phyloP scores from a whole-genome alignment of 2,797 vertebrate genomes.

The Arrhamphus sclerolepis region DNA sequence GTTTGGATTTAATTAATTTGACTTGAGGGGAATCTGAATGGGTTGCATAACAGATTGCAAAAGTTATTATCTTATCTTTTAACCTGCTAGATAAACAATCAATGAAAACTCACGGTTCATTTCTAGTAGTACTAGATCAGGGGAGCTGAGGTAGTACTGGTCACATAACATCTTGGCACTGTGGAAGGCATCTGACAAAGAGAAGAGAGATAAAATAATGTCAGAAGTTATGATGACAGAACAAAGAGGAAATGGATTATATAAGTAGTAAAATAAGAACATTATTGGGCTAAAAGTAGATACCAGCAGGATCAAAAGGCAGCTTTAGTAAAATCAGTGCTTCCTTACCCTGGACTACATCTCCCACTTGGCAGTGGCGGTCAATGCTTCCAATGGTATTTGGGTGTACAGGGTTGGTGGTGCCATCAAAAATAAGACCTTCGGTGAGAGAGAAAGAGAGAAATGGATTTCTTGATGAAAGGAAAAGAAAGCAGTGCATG shows the following conservation, averaged over 20 bases:
- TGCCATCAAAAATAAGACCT: conserved; percentile 92
- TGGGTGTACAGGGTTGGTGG: conserved; percentile 91
- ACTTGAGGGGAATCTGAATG: no score
- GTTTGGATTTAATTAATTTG: not conserved
- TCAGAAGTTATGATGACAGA: not conserved
- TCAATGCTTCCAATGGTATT: conserved; percentile 95
- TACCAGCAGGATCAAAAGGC: not conserved
- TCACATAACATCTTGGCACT: conserved; percentile 95
- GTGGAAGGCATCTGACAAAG: conserved; percentile 86
- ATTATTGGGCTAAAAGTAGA: not conserved
- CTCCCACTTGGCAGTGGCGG: conserved; percentile 86
- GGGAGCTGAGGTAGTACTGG: conserved; percentile 92
- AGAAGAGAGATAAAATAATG: fast-evolving
- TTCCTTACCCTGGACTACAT: conserved; percentile 88
- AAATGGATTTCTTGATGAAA: not conserved
- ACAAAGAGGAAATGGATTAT: not conserved
- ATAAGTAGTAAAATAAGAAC: not conserved
- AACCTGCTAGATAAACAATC: not conserved
- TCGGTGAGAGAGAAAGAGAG: conserved; percentile 12
- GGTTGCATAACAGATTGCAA: no score
- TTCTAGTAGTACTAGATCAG: conserved; percentile 87
- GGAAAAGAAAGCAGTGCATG: not conserved
- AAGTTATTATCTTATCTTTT: not conserved
- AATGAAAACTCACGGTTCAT: conserved; percentile 82
- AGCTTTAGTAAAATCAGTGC: not conserved